Base-by-base conservation (phyloP, 2,888 invertebrate genomes). In the Arge pagana region DNA sequence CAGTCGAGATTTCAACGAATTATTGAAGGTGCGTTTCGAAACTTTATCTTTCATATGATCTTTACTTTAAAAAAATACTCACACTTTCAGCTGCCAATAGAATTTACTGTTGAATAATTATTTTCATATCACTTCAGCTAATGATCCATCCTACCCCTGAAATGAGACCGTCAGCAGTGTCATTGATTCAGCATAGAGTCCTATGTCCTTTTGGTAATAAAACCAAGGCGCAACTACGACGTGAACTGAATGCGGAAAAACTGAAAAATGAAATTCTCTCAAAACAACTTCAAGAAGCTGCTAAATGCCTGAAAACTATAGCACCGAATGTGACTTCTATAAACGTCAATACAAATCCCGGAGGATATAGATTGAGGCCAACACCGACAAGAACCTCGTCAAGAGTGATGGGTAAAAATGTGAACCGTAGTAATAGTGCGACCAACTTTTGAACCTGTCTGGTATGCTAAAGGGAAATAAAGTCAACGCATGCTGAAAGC, bases 71-170 rank as follows among this genome's bases (percentile, higher is more conserved):
- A n/a, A n/a, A n/a, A n/a, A n/a, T n/a, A n/a, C n/a, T n/a, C n/a
- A n/a, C n/a, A n/a, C n/a, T n/a, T n/a, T n/a, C n/a, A n/a, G n/a
- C n/a, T n/a, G n/a, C n/a, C n/a, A n/a, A n/a, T n/a, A n/a, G n/a
- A n/a, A n/a, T n/a, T n/a, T n/a, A n/a, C n/a, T n/a, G n/a, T n/a
- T n/a, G n/a, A n/a, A n/a, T 28, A 28, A 7, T 8, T 28, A 28
- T 7, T 53, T 31, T 30, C 28, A 36, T 30, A 54, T 43, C 51
- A 52, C 67, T 71, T 8, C 70, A 89, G 85, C 80, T 85, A 72
- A 94, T 96, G 94, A 86, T 90, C 42, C 85, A 91, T 72, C 86
- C 89, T 0, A 85, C 90, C 67, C 90, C 94, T 0, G 76, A 81
- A 13, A 74, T 78, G 56, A 80, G 95, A 13, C 95, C 94, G 0